These are phyloP conservation scores for Dinocampus coccinellae DNA, from an alignment of 2,888 invertebrate genomes.

Conservation along the genomic window DNA sequence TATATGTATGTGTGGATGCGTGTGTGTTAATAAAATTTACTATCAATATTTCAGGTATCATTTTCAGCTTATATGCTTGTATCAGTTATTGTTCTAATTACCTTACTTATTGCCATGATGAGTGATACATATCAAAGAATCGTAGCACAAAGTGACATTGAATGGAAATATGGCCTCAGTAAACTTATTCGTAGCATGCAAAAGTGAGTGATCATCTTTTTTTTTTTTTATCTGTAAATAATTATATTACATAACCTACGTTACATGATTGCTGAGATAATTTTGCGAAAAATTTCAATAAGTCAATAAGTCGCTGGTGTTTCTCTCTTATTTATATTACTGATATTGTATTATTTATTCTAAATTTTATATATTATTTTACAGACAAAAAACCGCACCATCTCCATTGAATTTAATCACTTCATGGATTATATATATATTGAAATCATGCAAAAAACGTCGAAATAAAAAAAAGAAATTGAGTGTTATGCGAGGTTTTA, in stretches of 20 bases:
- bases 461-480: conserved; percentile 58
- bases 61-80: conserved; percentile 98
- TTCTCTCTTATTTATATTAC: no score
- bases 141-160: conserved; percentile 84
- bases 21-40: background rate
- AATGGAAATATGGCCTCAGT: conserved; percentile 84
- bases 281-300: background rate
- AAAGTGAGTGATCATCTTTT: conserved; percentile 62
- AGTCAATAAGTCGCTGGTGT: no score
- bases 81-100: conserved; percentile 98
- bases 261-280: background rate
- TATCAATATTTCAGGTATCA: conserved; percentile 73
- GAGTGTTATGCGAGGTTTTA: conserved; percentile 52
- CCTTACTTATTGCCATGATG: conserved; percentile 99
- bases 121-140: conserved; percentile 99
- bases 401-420: conserved; percentile 80
- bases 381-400: conserved; percentile 76
- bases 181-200: conserved; percentile 83
- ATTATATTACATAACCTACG: background rate
- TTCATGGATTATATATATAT: conserved; percentile 71
- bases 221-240: background rate
- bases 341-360: no score
- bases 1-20: background rate
- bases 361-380: no score
- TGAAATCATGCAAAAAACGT: conserved; percentile 66